Evolutionary conservation across 2,113 vertebrate species (phyloP).

Genomic region (Setophaga petechia): DNA sequence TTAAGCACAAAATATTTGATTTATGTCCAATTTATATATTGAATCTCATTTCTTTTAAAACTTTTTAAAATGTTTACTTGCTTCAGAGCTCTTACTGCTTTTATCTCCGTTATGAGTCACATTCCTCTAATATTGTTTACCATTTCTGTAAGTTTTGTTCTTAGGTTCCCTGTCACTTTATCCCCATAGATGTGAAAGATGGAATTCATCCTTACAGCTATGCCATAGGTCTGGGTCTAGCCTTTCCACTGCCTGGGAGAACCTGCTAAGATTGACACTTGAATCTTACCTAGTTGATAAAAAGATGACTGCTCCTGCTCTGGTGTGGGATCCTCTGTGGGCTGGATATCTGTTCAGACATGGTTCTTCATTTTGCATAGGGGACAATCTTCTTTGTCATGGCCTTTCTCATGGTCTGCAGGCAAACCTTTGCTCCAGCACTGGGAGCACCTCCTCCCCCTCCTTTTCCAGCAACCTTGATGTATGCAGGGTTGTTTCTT

Average conservation of each 20-base stretch:
- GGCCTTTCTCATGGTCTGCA: neutral
- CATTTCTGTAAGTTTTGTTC: neutral
- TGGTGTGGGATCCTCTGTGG: neutral
- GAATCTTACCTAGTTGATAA: neutral
- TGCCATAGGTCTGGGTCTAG: neutral
- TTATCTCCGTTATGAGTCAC: neutral
- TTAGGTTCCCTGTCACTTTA: neutral
- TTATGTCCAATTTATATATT: neutral
- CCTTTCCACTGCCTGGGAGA: neutral
- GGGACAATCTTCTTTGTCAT: neutral
- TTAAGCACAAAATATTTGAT: neutral
- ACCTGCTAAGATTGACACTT: rapidly evolving
- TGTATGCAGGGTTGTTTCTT: neutral
- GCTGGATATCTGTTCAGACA: rapidly evolving
- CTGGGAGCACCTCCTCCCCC: neutral
- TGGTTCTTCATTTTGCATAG: neutral
- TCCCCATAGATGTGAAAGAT: neutral
- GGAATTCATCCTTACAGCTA: neutral
- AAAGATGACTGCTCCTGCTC: neutral
- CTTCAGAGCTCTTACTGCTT: neutral
- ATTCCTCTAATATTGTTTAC: neutral
- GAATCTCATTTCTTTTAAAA: neutral
- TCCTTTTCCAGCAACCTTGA: neutral
- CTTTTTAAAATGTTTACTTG: neutral
- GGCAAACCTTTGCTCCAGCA: neutral